Base-by-base conservation (phyloP, 2,797 vertebrate species). In the Spheniscus humboldti region DNA sequence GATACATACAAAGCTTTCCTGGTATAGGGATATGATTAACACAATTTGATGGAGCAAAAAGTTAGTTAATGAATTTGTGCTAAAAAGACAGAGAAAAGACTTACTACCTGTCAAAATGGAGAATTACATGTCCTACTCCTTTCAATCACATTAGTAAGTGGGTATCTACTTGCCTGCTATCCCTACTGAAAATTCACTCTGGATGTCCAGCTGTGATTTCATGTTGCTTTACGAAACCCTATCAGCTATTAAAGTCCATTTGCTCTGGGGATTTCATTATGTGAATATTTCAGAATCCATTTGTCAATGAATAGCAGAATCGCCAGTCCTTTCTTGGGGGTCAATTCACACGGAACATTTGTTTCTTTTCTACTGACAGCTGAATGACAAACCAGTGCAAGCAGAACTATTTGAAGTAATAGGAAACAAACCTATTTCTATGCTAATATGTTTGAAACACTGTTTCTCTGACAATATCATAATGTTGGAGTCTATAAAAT, bases 251-350 rank as follows among this genome's bases (percentile, higher is more conserved):
- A n/a, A 82, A 95, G 94, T 89, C 82, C 73, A 52, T 92, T 76
- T 77, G 62, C 88, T 92, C 45, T 3, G 48, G 73, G 68, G 82
- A 94, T 96, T 96, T 92, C 73, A 96, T 95, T 95, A 87, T 71
- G 69, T 57, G 94, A 88, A 55, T 82, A 93, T 92, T 91, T 94
- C 93, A 96, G 96, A 92, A 96, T 82, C 82, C 72, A 82, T 63
- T 94, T 97, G 92, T 81, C 72, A 91, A 24, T 86, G 82, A 75
- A 88, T 3, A 94, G 75, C 35, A 80, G 67, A 84, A 78, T 94
- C 28, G 1, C 41, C 45, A 60, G 74, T 80, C 68, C 69, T 89
- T 94, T 92, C 95, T 78, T 86, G 83, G 81, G 74, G 92, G 95
- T 97, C 68, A 96, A 6, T 27, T 96, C 76, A 18, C 81, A 90